Evolutionary conservation across 2,113 vertebrate genomes (phyloP).

Genomic region (Siniperca knerii): DNA sequence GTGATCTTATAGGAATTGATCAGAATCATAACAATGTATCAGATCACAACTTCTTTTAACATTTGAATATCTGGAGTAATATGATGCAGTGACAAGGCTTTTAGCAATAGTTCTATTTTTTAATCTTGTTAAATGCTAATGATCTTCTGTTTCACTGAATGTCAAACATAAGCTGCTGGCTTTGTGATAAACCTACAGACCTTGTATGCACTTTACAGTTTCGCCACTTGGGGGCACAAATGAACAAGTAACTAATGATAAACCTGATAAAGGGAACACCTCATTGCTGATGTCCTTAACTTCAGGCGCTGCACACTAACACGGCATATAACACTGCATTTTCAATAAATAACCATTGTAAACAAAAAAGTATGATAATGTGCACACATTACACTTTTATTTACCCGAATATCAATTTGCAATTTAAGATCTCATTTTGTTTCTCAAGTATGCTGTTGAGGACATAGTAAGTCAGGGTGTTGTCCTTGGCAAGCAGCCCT

Average conservation of each 20-base stretch:
- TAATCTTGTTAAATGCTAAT: neutral
- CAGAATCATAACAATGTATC: neutral
- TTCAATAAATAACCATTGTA: constrained; percentile 13
- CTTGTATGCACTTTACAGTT: constrained; percentile 52
- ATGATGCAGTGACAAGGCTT: neutral
- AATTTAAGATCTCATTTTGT: neutral
- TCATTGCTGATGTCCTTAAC: constrained; percentile 59
- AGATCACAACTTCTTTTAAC: neutral
- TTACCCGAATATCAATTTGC: constrained; percentile 3
- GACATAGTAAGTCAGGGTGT: constrained; percentile 57
- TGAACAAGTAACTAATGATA: constrained; percentile 73
- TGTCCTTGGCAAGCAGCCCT: constrained; percentile 72
- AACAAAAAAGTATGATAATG: neutral
- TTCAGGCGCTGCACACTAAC: constrained; percentile 40
- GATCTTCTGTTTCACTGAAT: neutral
- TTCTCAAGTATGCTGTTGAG: constrained; percentile 48
- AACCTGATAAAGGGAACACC: constrained; percentile 48
- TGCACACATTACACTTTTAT: neutral
- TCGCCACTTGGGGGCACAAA: constrained; percentile 81
- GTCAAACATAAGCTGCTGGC: constrained; percentile 12
- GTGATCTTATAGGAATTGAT: constrained; percentile 14
- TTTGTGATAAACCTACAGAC: neutral
- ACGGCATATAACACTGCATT: neutral
- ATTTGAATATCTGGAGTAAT: neutral
- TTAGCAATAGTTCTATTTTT: neutral